Percentiles rank a stretch among this genome's conserved stretches.
Conservation (phyloP, 2,113 vertebrate genomes). For the Odobenus rosmarus region DNA sequence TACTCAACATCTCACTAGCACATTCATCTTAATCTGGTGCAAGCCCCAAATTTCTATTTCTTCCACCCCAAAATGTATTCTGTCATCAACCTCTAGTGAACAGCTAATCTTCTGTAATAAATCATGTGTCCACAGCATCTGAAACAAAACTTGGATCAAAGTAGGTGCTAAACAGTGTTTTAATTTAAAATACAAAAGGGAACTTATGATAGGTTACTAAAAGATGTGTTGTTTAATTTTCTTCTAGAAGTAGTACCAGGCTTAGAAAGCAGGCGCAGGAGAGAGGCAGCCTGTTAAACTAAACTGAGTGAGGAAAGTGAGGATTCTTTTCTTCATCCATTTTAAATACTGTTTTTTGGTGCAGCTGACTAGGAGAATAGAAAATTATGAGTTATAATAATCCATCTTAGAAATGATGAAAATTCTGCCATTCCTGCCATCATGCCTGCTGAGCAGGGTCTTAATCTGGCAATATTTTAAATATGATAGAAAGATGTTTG, state of each 20-base stretch:
- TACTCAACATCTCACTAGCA: neutral
- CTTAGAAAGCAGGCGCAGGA: neutral
- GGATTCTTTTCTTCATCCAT: neutral
- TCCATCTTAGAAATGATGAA: constrained; percentile 39
- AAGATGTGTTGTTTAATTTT: neutral
- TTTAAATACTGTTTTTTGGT: neutral
- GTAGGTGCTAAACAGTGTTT: neutral
- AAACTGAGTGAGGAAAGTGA: neutral
- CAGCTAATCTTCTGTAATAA: neutral
- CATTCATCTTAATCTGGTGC: neutral
- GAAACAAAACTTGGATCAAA: neutral
- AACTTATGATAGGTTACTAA: neutral
- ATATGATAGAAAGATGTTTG: constrained; percentile 57
- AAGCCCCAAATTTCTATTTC: neutral
- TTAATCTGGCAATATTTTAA: constrained; percentile 56
- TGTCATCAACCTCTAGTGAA: neutral
- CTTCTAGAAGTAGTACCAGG: neutral
- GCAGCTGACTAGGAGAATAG: neutral
- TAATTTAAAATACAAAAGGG: neutral
- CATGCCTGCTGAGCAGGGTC: neutral
- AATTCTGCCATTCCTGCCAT: neutral
- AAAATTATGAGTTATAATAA: neutral
- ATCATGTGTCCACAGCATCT: neutral
- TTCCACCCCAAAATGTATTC: neutral
- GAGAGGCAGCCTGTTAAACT: neutral